phyloP scores from a whole-genome alignment of 2,113 vertebrate genomes.

The Periophthalmodon schlosseri region DNA sequence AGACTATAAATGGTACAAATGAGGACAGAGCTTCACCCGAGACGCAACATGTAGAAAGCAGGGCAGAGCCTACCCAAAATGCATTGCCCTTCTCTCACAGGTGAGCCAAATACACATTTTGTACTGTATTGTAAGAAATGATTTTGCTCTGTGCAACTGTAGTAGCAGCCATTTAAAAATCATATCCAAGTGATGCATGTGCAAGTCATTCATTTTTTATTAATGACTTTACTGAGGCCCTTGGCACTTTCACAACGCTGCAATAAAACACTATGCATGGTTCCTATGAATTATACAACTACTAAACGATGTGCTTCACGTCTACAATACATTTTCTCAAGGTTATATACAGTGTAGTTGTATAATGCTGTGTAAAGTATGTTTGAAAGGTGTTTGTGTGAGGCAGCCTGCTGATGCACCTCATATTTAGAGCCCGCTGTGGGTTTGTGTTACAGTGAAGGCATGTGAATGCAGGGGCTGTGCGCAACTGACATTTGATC shows the following conservation, averaged over 20 bases:
- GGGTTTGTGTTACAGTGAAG: conserved; percentile 7
- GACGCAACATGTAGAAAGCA: conserved; percentile 82
- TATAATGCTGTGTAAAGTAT: not conserved
- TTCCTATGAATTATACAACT: conserved; percentile 43
- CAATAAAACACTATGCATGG: conserved; percentile 29
- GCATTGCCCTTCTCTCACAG: conserved; percentile 91
- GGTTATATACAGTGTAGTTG: not conserved
- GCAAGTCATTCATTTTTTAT: conserved; percentile 29
- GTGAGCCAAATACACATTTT: conserved; percentile 65
- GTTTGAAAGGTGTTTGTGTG: not conserved
- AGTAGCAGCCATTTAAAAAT: not conserved
- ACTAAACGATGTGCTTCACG: conserved; percentile 12
- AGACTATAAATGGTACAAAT: conserved; percentile 94
- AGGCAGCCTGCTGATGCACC: not conserved
- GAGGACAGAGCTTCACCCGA: conserved; percentile 82
- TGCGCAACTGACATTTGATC: conserved; percentile 15
- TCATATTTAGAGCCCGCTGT: not conserved
- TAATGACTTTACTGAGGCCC: conserved; percentile 14
- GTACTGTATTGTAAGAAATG: not conserved
- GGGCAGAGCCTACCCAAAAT: conserved; percentile 88
- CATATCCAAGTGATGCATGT: not conserved
- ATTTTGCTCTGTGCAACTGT: not conserved
- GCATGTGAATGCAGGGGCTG: not conserved
- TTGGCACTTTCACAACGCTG: conserved; percentile 32
- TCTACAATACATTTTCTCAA: not conserved